Percentiles rank a stretch among this genome's conserved stretches.
These are phyloP conservation scores for human (Homo sapiens) DNA, from an alignment of 2,113 vertebrate species.

Conservation along the genomic window GRCh38 chr2:218753001-218753500, in stretches of 20 bases:
- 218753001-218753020: slow-evolving; percentile 48
- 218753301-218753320: neutral
- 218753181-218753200: slow-evolving; percentile 75
- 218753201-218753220: neutral
- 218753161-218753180: slow-evolving; percentile 71
- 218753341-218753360: slow-evolving; percentile 38
- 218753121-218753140: slow-evolving; percentile 86
- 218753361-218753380: neutral
- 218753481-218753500: neutral
- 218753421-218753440: neutral
- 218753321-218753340: slow-evolving; percentile 31
- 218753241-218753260: neutral
- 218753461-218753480: neutral
- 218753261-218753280: neutral
- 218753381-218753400: slow-evolving; percentile 36
- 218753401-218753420: neutral
- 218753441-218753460: neutral
- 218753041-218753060: neutral
- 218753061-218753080: neutral
- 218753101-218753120: slow-evolving; percentile 80
- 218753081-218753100: slow-evolving; percentile 35
- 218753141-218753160: slow-evolving; percentile 85
- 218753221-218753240: neutral
- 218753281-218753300: neutral
- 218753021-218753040: slow-evolving; percentile 68